A percentile compares a stretch with the other conserved stretches of the same genome.
Conservation (phyloP, 2,888 invertebrate genomes). For the Balanococcus diminutus region DNA sequence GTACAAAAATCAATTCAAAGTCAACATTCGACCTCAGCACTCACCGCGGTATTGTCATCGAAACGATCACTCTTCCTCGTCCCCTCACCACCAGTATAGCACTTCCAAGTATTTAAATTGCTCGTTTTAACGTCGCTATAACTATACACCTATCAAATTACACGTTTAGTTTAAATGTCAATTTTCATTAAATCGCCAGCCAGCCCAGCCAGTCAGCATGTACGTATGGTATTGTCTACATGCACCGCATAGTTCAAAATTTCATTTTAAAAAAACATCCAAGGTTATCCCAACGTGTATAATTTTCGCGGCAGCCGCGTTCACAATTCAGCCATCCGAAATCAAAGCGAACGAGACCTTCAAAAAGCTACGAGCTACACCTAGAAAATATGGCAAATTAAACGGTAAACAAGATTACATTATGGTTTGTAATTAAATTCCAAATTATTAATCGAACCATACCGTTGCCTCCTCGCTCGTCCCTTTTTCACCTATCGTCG, state of each 20-base stretch:
- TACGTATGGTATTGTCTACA: not conserved
- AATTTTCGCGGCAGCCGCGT: not conserved
- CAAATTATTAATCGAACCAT: constrained; percentile 19
- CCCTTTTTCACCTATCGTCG: not conserved
- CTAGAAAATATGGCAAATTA: constrained; percentile 1
- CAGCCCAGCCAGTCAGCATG: not conserved
- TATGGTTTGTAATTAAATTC: constrained; percentile 8
- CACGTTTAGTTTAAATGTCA: not conserved
- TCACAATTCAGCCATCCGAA: not conserved
- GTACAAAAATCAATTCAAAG: not conserved
- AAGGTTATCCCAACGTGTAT: constrained; percentile 1
- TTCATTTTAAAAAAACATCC: not conserved
- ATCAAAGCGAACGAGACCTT: constrained; percentile 7
- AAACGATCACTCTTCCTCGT: not conserved
- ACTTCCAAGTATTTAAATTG: not conserved
- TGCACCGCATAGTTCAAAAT: not conserved
- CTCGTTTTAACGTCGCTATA: not conserved
- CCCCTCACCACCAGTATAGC: not conserved
- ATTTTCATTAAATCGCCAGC: not conserved
- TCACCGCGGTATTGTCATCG: not conserved
- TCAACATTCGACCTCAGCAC: not conserved
- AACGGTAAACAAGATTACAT: not conserved
- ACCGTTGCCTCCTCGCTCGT: not conserved
- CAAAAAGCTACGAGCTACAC: not conserved
- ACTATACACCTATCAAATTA: not conserved